These are phyloP conservation scores for Peromyscus polionotus DNA, from an alignment of 2,113 vertebrate genomes.

Conservation along the genomic window DNA sequence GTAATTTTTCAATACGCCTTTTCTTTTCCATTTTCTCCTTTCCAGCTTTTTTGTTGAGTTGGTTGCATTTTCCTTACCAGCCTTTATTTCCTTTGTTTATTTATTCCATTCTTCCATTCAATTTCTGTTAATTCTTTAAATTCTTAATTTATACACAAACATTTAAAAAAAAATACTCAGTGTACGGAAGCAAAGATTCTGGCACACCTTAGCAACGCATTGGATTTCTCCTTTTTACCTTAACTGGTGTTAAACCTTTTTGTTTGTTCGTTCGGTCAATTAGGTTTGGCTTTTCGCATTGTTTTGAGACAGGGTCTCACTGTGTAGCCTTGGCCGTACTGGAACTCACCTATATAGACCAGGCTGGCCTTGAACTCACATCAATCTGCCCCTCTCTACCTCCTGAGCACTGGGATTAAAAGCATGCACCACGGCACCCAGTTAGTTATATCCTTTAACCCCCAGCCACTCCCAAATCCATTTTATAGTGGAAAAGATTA, in stretches of 20 bases:
- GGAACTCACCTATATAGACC: background rate
- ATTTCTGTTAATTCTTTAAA: conserved; percentile 44
- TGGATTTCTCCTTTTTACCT: background rate
- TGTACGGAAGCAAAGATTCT: background rate
- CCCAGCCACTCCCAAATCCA: background rate
- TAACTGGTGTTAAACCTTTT: background rate
- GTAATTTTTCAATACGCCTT: background rate
- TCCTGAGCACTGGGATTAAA: background rate
- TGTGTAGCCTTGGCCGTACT: background rate
- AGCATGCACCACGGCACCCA: background rate
- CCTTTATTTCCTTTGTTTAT: background rate
- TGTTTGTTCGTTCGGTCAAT: background rate
- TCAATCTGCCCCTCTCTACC: background rate
- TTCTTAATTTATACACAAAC: background rate
- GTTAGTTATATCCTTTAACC: background rate
- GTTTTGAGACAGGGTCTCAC: background rate
- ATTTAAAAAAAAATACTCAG: background rate
- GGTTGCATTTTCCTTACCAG: conserved; percentile 2
- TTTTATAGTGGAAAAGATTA: background rate
- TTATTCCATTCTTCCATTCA: background rate
- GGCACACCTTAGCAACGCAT: background rate
- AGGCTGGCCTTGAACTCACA: background rate
- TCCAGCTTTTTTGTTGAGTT: background rate
- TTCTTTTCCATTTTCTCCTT: conserved; percentile 45
- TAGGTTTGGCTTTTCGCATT: background rate